phyloP scores from a whole-genome alignment of 1,140 invertebrate species.

The Drosophila subobscura region DNA sequence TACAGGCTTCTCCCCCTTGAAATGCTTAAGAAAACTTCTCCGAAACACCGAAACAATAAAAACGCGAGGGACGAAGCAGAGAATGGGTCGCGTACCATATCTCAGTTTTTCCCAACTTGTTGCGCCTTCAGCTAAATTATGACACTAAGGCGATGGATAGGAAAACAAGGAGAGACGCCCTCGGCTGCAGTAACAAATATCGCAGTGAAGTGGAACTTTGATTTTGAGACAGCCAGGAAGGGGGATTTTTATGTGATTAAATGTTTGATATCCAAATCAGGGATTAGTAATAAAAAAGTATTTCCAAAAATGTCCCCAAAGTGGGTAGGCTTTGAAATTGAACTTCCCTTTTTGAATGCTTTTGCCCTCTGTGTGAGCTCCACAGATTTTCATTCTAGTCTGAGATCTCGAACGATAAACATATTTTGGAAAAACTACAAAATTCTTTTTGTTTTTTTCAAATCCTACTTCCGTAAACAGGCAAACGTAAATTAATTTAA shows the following conservation, averaged over 20 bases:
- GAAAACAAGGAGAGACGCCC: constrained; percentile 1
- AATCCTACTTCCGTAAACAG: constrained; percentile 68
- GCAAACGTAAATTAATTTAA: constrained; percentile 45
- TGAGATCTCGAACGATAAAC: constrained; percentile 34
- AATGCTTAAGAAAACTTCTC: constrained; percentile 50
- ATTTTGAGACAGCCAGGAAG: constrained; percentile 10
- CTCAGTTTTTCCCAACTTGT: constrained; percentile 39
- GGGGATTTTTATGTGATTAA: no score
- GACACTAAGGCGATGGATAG: constrained; percentile 23
- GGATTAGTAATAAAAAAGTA: not conserved
- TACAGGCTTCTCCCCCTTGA: constrained; percentile 11
- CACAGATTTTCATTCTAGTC: constrained; percentile 34
- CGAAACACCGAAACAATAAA: constrained; percentile 42
- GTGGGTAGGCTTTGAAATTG: constrained; percentile 20
- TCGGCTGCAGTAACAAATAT: constrained; percentile 37
- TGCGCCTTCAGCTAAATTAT: constrained; percentile 55
- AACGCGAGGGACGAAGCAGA: constrained; percentile 10
- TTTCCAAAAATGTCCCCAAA: not conserved
- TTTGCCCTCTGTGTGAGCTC: no score
- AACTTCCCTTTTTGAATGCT: not conserved
- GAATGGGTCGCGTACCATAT: constrained; percentile 18
- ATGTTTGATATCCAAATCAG: no score
- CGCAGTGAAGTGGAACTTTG: constrained; percentile 61
- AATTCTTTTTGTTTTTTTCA: constrained; percentile 17
- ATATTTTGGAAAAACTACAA: constrained; percentile 27